A percentile compares a stretch with the other conserved stretches of the same genome.
These are phyloP conservation scores for Microtus oregoni DNA, from an alignment of 2,113 vertebrate genomes.

Conservation along the genomic window DNA sequence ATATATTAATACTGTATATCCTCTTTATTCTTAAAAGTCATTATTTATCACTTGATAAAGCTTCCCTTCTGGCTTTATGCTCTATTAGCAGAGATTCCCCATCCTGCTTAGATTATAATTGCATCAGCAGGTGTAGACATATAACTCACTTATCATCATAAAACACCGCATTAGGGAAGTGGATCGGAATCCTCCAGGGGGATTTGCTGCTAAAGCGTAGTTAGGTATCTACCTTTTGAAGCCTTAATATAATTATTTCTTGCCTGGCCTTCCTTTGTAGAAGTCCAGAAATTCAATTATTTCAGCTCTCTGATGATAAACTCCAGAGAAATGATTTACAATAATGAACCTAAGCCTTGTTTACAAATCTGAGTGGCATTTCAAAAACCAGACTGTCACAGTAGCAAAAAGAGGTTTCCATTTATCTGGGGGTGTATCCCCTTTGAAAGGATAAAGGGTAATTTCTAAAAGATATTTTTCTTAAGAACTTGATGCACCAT, in stretches of 20 bases:
- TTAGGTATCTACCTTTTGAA: conserved; percentile 21
- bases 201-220: background rate
- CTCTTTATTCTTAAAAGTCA: background rate
- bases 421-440: background rate
- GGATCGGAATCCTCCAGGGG: conserved; percentile 19
- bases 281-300: conserved; percentile 64
- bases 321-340: conserved; percentile 53
- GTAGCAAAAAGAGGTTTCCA: background rate
- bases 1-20: background rate
- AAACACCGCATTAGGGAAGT: background rate
- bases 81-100: background rate
- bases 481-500: background rate
- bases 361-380: conserved; percentile 45
- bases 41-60: background rate
- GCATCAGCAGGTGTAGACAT: background rate
- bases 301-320: conserved; percentile 42
- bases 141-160: background rate
- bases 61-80: background rate
- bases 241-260: conserved; percentile 49
- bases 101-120: background rate
- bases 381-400: background rate
- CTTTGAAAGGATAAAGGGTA: background rate
- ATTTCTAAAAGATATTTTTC: conserved; percentile 33
- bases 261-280: background rate
- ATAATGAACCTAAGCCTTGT: conserved; percentile 60